Percentiles rank a stretch among this genome's conserved stretches.
Conservation (phyloP, 37 sponge, comb jelly and placozoan genomes). For the Spongilla lacustris region DNA sequence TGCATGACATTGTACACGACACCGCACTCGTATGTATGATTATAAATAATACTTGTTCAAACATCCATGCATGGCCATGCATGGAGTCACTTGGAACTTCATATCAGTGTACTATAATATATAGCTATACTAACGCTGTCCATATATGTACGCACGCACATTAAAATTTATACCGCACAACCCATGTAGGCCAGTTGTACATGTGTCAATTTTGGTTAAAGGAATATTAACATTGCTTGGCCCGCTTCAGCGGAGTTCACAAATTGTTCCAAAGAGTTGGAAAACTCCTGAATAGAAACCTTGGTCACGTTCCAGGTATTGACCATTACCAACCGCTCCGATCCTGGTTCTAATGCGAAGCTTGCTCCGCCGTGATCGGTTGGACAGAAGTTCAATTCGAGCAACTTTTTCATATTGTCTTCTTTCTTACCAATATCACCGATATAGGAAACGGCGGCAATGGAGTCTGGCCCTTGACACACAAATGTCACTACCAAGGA, state of each 20-base stretch:
- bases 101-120: too few species aligned
- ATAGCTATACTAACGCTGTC: too few species aligned
- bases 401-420: background rate
- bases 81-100: too few species aligned
- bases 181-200: too few species aligned
- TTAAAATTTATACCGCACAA: too few species aligned
- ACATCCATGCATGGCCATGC: too few species aligned
- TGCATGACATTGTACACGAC: too few species aligned
- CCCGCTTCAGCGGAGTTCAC: background rate
- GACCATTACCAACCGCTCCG: background rate
- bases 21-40: too few species aligned
- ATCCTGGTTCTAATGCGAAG: background rate
- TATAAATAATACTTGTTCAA: too few species aligned
- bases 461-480: background rate
- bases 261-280: background rate
- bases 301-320: background rate
- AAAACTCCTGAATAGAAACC: background rate
- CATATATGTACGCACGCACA: too few species aligned
- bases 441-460: background rate
- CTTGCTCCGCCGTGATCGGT: background rate
- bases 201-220: too few species aligned
- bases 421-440: background rate
- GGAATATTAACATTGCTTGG: background rate
- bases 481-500: background rate
- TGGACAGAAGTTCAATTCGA: background rate